Evolutionary conservation across 2,113 vertebrate genomes (phyloP).

Genomic region (Neolamprologus devosi): DNA sequence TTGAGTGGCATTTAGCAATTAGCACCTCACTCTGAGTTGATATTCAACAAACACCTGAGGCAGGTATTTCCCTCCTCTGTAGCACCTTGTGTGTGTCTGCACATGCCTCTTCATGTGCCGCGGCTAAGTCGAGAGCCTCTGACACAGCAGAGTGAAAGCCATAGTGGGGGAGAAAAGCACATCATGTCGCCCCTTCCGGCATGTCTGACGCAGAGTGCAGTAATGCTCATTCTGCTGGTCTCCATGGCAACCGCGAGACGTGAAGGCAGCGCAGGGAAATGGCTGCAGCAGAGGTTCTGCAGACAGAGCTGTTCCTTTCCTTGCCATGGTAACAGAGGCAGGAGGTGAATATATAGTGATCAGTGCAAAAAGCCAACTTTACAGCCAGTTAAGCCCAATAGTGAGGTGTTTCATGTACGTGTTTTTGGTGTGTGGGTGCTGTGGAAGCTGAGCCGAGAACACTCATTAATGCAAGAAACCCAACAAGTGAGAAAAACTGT

Average conservation of each 20-base stretch:
- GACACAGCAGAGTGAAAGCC: constrained; percentile 64
- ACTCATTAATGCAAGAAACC: constrained; percentile 45
- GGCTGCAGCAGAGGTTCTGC: constrained; percentile 58
- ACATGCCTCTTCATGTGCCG: constrained; percentile 14
- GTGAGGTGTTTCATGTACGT: constrained; percentile 44
- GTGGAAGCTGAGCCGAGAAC: constrained; percentile 13
- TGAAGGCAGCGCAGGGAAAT: constrained; percentile 62
- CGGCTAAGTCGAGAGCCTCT: constrained; percentile 40
- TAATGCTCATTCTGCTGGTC: constrained; percentile 60
- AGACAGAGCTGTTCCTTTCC: constrained; percentile 60
- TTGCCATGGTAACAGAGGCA: constrained; percentile 72
- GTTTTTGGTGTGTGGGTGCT: constrained; percentile 41
- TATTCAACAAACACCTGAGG: constrained; percentile 40
- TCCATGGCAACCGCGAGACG: constrained; percentile 60
- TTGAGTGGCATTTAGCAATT: constrained; percentile 57
- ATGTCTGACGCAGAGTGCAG: constrained; percentile 67
- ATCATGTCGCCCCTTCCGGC: constrained; percentile 60
- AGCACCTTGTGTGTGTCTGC: background rate
- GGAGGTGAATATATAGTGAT: constrained; percentile 62
- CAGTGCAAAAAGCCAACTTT: constrained; percentile 27
- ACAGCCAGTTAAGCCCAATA: constrained; percentile 39
- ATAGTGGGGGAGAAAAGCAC: constrained; percentile 40
- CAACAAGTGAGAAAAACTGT: constrained; percentile 36
- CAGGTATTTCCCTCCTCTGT: constrained; percentile 5
- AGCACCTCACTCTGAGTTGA: constrained; percentile 29